phyloP scores from a whole-genome alignment of 2,888 invertebrate genomes.

The Aphidius colemani region DNA sequence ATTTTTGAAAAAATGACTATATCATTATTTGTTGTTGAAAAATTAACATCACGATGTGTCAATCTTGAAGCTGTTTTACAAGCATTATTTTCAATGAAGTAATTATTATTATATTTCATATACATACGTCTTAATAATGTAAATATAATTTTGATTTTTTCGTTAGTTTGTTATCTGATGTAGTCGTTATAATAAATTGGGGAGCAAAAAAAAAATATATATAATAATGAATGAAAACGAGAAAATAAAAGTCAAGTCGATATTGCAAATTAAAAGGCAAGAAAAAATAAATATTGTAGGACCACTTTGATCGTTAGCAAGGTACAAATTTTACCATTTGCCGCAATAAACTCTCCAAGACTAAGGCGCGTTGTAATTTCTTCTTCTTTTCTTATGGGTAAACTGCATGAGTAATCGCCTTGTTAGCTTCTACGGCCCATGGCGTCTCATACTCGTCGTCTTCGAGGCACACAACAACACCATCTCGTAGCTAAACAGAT shows the following conservation, averaged over 20 bases:
- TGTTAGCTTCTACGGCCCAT: slow-evolving; percentile 59
- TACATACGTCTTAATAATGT: too few species aligned
- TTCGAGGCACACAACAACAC: slow-evolving; percentile 15
- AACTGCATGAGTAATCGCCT: slow-evolving; percentile 58
- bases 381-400: slow-evolving; percentile 49
- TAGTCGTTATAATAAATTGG: too few species aligned
- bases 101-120: slow-evolving; percentile 3
- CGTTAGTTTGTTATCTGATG: too few species aligned
- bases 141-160: too few species aligned
- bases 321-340: slow-evolving; percentile 60
- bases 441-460: slow-evolving; percentile 32
- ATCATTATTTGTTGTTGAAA: too few species aligned
- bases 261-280: not conserved
- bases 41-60: too few species aligned
- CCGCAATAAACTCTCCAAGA: slow-evolving; percentile 57
- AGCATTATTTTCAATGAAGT: not conserved
- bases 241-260: not conserved
- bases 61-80: too few species aligned
- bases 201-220: too few species aligned
- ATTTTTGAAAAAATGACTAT: not conserved
- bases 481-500: too few species aligned
- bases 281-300: slow-evolving; percentile 27
- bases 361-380: slow-evolving; percentile 56
- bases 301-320: slow-evolving; percentile 53
- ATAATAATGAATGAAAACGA: not conserved